phyloP scores from a whole-genome alignment of 64 coral and sea anemone species.

The Orbicella faveolata region DNA sequence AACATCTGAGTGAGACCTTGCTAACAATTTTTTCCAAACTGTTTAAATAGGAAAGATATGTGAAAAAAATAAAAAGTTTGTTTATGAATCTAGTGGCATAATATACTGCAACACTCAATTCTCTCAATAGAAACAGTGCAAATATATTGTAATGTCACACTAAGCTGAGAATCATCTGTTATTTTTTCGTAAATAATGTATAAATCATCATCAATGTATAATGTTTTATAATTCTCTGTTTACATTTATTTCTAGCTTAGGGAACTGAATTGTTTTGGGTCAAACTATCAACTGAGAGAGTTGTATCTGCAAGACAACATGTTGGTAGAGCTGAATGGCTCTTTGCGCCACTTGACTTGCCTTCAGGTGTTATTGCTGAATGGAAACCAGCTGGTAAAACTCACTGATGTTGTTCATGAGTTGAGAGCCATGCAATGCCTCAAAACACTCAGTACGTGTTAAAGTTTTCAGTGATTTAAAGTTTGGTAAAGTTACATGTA shows the following conservation, averaged over 20 bases:
- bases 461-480: neutral
- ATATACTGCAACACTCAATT: too few relatives aligned
- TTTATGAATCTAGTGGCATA: too few relatives aligned
- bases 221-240: neutral
- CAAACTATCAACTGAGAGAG: conserved; percentile 77
- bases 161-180: too few relatives aligned
- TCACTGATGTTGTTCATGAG: conserved; percentile 93
- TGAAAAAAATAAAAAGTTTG: too few relatives aligned
- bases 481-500: too few relatives aligned
- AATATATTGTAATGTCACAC: too few relatives aligned
- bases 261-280: conserved; percentile 72
- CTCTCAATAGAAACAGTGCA: too few relatives aligned
- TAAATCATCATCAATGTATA: too few relatives aligned
- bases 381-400: conserved; percentile 91
- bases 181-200: too few relatives aligned
- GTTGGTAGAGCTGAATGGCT: conserved; percentile 80
- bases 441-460: conserved; percentile 76
- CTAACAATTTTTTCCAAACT: too few relatives aligned
- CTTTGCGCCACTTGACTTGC: conserved; percentile 75
- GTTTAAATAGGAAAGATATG: too few relatives aligned
- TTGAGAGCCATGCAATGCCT: conserved; percentile 88
- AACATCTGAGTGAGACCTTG: too few relatives aligned
- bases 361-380: conserved; percentile 89
- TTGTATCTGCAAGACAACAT: conserved; percentile 92
- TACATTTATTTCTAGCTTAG: conserved; percentile 52